Percentiles rank a stretch among this genome's conserved stretches.
These are phyloP conservation scores for Nematolebias whitei DNA, from an alignment of 2,113 vertebrate species.

Conservation along the genomic window DNA sequence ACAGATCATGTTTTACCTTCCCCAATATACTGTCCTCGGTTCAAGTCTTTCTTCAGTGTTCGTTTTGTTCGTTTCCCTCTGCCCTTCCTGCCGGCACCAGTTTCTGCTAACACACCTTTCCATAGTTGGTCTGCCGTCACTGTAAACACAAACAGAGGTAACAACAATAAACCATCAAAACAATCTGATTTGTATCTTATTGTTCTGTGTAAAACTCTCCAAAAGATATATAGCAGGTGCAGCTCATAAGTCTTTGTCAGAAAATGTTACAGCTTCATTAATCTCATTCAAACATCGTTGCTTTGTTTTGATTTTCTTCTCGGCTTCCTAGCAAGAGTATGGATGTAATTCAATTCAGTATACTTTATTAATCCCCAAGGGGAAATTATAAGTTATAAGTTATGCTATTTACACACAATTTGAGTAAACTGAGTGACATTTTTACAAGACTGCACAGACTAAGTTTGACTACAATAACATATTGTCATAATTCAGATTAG, in stretches of 20 bases:
- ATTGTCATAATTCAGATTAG: no score
- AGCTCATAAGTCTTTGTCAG: neutral
- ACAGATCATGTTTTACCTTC: constrained; percentile 82
- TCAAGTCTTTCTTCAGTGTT: constrained; percentile 87
- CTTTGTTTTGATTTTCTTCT: no score
- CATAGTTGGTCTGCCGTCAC: constrained; percentile 93
- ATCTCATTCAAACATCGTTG: no score
- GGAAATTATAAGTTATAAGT: no score
- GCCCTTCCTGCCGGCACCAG: constrained; percentile 85
- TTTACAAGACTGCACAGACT: no score
- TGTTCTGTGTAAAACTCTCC: neutral
- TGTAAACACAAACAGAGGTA: constrained; percentile 55
- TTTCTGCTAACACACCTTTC: constrained; percentile 91
- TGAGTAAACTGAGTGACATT: no score
- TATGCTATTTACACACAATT: no score
- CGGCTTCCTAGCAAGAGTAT: no score
- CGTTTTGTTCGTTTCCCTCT: constrained; percentile 92
- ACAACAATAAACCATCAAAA: neutral
- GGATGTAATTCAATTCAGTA: no score
- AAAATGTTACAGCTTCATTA: neutral
- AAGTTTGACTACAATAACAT: no score
- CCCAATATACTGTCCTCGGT: constrained; percentile 87
- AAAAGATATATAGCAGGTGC: neutral
- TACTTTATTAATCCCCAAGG: no score
- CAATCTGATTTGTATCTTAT: neutral